These are phyloP conservation scores for Botia kubotai DNA, from an alignment of 2,797 vertebrate species.

Conservation along the genomic window DNA sequence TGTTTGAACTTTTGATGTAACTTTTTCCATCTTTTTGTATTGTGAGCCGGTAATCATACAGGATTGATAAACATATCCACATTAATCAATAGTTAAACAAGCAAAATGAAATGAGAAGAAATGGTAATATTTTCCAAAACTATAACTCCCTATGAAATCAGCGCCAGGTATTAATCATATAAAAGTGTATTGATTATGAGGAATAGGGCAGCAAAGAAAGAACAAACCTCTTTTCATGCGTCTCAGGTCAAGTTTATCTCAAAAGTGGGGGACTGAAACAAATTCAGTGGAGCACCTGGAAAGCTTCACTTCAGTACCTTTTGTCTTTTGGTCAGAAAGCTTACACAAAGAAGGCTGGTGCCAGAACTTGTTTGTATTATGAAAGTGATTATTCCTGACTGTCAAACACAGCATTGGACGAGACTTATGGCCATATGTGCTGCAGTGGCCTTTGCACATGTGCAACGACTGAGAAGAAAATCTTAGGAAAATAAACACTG, in stretches of 20 bases:
- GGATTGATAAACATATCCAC: background rate
- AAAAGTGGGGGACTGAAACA: conserved; percentile 36
- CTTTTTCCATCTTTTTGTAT: too few species aligned
- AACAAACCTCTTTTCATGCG: conserved; percentile 27
- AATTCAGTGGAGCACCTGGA: conserved; percentile 56
- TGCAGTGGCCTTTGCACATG: conserved; percentile 52
- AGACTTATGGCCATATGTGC: conserved; percentile 60
- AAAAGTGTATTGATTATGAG: conserved; percentile 1
- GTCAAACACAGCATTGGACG: conserved; percentile 71
- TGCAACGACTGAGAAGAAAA: conserved; percentile 50
- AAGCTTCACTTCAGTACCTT: conserved; percentile 53
- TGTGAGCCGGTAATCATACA: too few species aligned
- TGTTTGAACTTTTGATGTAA: too few species aligned
- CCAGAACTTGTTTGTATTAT: conserved; percentile 67
- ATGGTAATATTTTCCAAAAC: background rate
- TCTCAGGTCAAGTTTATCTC: conserved; percentile 8
- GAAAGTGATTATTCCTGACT: conserved; percentile 72
- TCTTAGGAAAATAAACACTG: conserved; percentile 63
- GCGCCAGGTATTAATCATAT: conserved; percentile 25
- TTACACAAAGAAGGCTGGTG: conserved; percentile 52
- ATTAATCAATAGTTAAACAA: background rate
- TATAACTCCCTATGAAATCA: conserved; percentile 12
- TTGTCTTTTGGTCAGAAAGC: conserved; percentile 57
- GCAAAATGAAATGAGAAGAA: background rate
- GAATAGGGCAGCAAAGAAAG: background rate